Base-by-base conservation (phyloP, 2,888 invertebrate species). In the Napeogenes inachia region DNA sequence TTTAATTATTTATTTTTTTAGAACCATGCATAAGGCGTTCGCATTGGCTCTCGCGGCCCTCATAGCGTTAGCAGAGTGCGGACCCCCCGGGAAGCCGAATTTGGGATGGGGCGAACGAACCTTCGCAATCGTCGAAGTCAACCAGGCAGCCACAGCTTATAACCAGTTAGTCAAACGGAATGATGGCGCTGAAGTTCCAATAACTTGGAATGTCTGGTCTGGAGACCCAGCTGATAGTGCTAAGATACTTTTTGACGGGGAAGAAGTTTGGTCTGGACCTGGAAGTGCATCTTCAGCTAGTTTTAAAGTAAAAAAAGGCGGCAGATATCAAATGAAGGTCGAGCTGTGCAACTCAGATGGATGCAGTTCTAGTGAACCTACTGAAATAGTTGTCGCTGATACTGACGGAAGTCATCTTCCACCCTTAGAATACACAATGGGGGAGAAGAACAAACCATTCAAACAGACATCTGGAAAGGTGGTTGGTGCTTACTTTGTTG, bases 351-450 rank as follows among this genome's bases (percentile, higher is more conserved):
- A 90, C 60, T 68, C 77, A 8, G 90, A 89, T 54, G 90, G 90
- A 33, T 90, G 90, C 73, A 82, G 84, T 66, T 73, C 76, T 21
- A 84, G 90, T 65, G 89, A 90, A 2, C 67, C 82, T 0, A 87
- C 85, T 1, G 89, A 90, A 58, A 89, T 90, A 32, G 74, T 88
- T 0, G 89, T 90, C 0, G 90, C 90, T 3, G 90, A 90, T 58
- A 90, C 90, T 3, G 90, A 90, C 65, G 90, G 90, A n/a, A 90
- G 90, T 67, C 90, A 90, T 68, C 73, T 90, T 57, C 87, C 89
- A 2, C 90, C 90, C 0, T 70, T 90, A 33, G 84, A 87, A 4
- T 89, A 78, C 68, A 72, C 76, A 3, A 78, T 89, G 56, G 86
- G 81, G 54, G 90, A 90, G 61, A 87, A 77, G 70, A 89, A 90